phyloP scores from a whole-genome alignment of 2,113 vertebrate species.

The Notothenia rossii region DNA sequence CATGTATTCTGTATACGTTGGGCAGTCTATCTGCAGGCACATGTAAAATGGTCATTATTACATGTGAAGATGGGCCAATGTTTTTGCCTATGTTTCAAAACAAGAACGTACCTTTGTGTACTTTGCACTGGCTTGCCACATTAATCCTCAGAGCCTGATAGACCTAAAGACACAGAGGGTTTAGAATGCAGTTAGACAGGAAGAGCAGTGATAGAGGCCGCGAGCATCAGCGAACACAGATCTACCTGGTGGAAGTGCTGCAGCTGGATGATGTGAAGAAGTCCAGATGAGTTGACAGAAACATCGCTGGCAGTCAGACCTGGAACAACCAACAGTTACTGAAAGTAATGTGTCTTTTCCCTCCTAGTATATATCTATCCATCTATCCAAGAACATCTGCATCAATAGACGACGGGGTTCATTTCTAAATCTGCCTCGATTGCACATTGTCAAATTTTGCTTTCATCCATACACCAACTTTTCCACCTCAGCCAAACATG shows the following conservation, averaged over 20 bases:
- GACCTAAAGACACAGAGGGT: constrained; percentile 82
- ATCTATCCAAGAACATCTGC: neutral
- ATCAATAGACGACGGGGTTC: neutral
- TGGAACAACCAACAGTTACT: constrained; percentile 64
- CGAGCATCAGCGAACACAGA: neutral
- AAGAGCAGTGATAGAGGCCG: neutral
- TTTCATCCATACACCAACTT: too few species aligned
- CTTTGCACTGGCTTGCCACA: constrained; percentile 89
- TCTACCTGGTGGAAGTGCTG: constrained; percentile 92
- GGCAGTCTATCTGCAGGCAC: constrained; percentile 85
- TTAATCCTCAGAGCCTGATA: constrained; percentile 95
- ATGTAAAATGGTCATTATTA: neutral
- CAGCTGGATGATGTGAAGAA: constrained; percentile 89
- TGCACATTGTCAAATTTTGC: too few species aligned
- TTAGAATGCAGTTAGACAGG: neutral
- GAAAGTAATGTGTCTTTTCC: neutral
- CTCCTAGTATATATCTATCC: too few species aligned
- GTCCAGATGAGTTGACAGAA: constrained; percentile 87
- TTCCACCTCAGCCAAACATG: too few species aligned
- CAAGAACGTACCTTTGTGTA: constrained; percentile 85
- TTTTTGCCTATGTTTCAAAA: neutral
- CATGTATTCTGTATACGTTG: constrained; percentile 90
- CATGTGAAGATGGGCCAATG: neutral
- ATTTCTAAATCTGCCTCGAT: too few species aligned
- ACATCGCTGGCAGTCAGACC: constrained; percentile 89